Conservation (phyloP, 2,113 vertebrate species). For the Perca flavescens region DNA sequence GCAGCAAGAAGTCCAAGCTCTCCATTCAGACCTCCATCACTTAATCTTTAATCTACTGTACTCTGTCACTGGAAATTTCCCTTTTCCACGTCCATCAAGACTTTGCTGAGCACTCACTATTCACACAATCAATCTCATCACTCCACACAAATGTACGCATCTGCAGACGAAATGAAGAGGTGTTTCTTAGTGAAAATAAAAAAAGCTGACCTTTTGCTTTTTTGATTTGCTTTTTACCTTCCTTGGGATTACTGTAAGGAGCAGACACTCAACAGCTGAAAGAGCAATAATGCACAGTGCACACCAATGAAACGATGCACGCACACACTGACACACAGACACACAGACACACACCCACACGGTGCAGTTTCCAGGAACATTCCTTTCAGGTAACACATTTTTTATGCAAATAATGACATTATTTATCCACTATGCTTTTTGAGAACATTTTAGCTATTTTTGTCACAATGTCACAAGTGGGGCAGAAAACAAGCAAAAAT, state of each 20-base stretch:
- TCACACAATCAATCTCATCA: conserved; percentile 73
- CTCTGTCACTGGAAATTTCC: conserved; percentile 57
- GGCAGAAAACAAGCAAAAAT: neutral
- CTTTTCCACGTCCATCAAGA: conserved; percentile 55
- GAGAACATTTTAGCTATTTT: neutral
- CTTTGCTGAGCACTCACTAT: conserved; percentile 72
- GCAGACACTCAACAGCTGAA: conserved; percentile 33
- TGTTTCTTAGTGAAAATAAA: conserved; percentile 53
- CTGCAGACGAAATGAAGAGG: conserved; percentile 41
- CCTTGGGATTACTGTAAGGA: conserved; percentile 24
- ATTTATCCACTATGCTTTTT: neutral
- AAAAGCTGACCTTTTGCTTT: conserved; percentile 57
- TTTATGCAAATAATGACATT: conserved; percentile 27
- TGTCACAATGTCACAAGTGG: neutral
- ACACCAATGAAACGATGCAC: conserved; percentile 12
- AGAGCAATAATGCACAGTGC: conserved; percentile 30
- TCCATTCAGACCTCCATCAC: conserved; percentile 55
- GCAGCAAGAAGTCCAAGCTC: conserved; percentile 53
- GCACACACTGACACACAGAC: neutral
- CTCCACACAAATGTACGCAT: conserved; percentile 41
- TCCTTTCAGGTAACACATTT: conserved; percentile 5
- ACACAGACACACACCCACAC: neutral
- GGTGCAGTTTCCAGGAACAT: neutral
- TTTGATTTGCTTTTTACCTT: conserved; percentile 37
- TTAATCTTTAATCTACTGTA: conserved; percentile 63